Evolutionary conservation across 2,888 invertebrate species (phyloP).

Genomic region (Dicyrtomina minuta): DNA sequence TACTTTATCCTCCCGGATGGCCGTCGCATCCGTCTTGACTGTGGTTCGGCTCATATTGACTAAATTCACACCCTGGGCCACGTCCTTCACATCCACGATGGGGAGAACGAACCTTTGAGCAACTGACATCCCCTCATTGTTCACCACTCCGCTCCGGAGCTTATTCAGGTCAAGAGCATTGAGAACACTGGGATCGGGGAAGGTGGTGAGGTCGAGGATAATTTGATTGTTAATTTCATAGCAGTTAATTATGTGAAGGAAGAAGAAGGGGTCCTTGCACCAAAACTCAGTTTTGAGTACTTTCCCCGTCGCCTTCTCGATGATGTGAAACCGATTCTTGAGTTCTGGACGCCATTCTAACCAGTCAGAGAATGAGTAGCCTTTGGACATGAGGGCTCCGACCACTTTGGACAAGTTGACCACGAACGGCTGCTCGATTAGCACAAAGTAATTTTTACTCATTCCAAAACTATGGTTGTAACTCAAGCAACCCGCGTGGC

Average conservation of each 20-base stretch:
- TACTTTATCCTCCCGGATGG: slow-evolving; percentile 55
- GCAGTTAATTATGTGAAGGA: slow-evolving; percentile 61
- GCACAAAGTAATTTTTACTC: slow-evolving; percentile 60
- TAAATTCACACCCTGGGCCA: slow-evolving; percentile 55
- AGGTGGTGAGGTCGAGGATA: slow-evolving; percentile 56
- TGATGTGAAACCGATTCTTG: slow-evolving; percentile 57
- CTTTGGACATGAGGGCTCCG: slow-evolving; percentile 35
- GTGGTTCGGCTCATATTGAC: slow-evolving; percentile 53
- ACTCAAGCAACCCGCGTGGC: slow-evolving; percentile 27
- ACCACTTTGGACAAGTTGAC: slow-evolving; percentile 56
- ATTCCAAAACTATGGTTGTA: slow-evolving; percentile 61
- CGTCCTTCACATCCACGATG: slow-evolving; percentile 44
- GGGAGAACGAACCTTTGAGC: slow-evolving; percentile 58
- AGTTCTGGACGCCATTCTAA: slow-evolving; percentile 42
- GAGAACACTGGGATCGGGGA: slow-evolving; percentile 56
- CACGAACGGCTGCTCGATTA: slow-evolving; percentile 60
- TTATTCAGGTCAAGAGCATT: slow-evolving; percentile 55
- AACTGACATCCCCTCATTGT: slow-evolving; percentile 52
- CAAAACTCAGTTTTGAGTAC: slow-evolving; percentile 56
- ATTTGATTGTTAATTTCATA: slow-evolving; percentile 57
- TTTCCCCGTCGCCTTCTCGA: slow-evolving; percentile 57
- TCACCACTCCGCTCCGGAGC: slow-evolving; percentile 49
- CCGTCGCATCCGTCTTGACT: slow-evolving; percentile 55
- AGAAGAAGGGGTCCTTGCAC: slow-evolving; percentile 59
- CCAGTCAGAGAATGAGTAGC: slow-evolving; percentile 37